These are phyloP conservation scores for Serilophus lunatus DNA, from an alignment of 2,113 vertebrate species.

Conservation along the genomic window DNA sequence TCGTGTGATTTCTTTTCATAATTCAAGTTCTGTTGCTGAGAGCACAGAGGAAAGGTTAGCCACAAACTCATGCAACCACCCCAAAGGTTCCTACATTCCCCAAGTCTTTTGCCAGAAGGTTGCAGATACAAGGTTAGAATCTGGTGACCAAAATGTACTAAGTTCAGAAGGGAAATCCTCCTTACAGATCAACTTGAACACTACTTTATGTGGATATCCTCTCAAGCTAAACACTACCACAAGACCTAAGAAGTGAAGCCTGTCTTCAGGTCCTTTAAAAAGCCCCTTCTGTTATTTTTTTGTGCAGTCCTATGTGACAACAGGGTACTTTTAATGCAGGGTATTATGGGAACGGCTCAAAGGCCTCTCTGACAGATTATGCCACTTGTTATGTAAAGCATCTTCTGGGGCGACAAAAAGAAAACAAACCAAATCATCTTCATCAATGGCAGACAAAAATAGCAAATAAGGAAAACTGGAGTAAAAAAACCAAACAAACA, in stretches of 20 bases:
- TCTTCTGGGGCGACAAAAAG: not conserved
- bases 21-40: not conserved
- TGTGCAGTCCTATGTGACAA: not conserved
- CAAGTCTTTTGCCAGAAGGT: not conserved
- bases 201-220: not conserved
- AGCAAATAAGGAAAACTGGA: not conserved
- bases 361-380: not conserved
- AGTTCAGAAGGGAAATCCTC: not conserved
- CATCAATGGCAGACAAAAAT: not conserved
- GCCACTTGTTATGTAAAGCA: not conserved
- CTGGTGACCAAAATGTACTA: not conserved
- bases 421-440: not conserved
- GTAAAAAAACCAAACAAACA: not conserved
- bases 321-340: not conserved
- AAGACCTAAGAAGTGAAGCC: not conserved
- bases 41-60: not conserved
- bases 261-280: not conserved
- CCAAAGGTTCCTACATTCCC: not conserved
- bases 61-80: not conserved
- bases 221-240: not conserved
- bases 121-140: not conserved
- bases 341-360: not conserved
- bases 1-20: not conserved
- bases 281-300: not conserved
- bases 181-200: not conserved